Conservation (phyloP, 2,113 vertebrate genomes). For the Chaenocephalus aceratus region DNA sequence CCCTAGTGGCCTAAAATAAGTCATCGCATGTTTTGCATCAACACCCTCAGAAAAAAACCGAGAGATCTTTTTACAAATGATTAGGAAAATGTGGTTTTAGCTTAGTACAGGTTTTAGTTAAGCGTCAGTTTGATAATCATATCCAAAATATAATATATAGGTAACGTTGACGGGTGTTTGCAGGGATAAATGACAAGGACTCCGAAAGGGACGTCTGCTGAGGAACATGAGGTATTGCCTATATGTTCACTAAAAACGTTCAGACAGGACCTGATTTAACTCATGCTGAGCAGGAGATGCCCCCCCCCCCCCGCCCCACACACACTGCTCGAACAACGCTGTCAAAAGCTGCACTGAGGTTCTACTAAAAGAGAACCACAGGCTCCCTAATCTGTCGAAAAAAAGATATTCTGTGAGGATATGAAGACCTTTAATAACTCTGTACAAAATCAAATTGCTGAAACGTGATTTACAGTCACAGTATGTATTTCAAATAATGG, state of each 20-base stretch:
- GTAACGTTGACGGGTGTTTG: neutral
- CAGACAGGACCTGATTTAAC: conserved; percentile 5
- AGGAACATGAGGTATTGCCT: conserved; percentile 7
- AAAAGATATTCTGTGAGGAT: neutral
- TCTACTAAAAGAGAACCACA: neutral
- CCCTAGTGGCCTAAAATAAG: no score
- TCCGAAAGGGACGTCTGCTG: neutral
- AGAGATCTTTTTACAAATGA: no score
- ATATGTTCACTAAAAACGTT: conserved; percentile 10
- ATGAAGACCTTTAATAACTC: no score
- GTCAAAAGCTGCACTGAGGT: neutral
- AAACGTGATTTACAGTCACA: no score
- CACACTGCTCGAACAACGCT: conserved; percentile 3
- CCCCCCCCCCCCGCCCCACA: neutral
- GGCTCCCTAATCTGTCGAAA: neutral
- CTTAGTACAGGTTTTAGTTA: no score
- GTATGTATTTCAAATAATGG: no score
- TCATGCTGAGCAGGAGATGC: conserved; percentile 15
- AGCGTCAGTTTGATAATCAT: neutral
- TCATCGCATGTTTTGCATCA: no score
- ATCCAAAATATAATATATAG: neutral
- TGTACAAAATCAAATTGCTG: no score
- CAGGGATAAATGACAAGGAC: neutral
- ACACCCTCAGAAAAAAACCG: no score
- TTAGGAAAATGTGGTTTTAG: no score